Percentiles rank a stretch among this genome's conserved stretches.
These are phyloP conservation scores for Drosophila tropicalis DNA, from an alignment of 1,140 invertebrate species.

Conservation along the genomic window DNA sequence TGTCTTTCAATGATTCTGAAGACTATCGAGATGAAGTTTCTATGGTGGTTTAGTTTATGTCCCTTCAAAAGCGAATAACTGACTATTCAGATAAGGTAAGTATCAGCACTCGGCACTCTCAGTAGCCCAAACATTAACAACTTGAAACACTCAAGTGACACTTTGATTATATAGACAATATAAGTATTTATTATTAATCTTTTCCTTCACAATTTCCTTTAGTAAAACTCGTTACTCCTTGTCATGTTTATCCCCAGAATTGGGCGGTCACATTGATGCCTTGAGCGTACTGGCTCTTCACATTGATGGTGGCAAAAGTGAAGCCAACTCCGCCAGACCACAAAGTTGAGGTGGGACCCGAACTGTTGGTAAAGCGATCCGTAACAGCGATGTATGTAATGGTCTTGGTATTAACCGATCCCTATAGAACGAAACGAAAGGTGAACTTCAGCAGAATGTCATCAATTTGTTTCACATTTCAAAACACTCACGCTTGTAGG, in stretches of 20 bases:
- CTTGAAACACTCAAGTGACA: too few relatives aligned
- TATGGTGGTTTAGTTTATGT: too few relatives aligned
- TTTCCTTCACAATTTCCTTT: too few relatives aligned
- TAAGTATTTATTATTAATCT: too few relatives aligned
- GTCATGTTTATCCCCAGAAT: conserved; percentile 21
- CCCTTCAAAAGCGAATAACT: too few relatives aligned
- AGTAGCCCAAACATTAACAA: too few relatives aligned
- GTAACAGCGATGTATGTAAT: conserved; percentile 53
- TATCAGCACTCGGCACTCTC: too few relatives aligned
- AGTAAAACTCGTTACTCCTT: too few relatives aligned
- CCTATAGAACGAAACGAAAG: conserved; percentile 29
- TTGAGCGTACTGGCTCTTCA: conserved; percentile 45
- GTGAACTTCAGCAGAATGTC: not conserved
- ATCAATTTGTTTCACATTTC: not conserved
- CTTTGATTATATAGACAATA: too few relatives aligned
- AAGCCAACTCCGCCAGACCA: conserved; percentile 50
- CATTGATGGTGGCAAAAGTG: conserved; percentile 35
- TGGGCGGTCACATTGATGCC: conserved; percentile 38
- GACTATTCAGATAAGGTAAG: too few relatives aligned
- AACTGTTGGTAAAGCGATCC: conserved; percentile 60
- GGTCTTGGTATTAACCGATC: conserved; percentile 47
- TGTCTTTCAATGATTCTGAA: too few relatives aligned
- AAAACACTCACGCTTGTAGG: conserved; percentile 31
- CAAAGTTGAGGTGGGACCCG: conserved; percentile 43
- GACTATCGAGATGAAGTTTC: too few relatives aligned